These are phyloP conservation scores for Brassicogethes aeneus DNA, from an alignment of 2,888 invertebrate genomes.

Conservation along the genomic window DNA sequence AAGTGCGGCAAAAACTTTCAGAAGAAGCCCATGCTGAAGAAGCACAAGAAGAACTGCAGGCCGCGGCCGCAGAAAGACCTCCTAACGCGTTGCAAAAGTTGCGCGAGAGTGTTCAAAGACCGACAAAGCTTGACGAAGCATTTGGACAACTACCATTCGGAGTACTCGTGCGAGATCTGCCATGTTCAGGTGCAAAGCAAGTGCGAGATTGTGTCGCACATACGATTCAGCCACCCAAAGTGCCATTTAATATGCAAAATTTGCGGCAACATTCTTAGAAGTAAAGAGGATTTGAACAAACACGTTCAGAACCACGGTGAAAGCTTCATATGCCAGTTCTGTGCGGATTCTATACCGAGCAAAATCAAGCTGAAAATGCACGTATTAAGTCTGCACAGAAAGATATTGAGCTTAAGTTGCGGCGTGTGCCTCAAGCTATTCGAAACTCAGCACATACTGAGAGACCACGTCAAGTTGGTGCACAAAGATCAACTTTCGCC, in stretches of 20 bases:
- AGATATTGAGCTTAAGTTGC: constrained; percentile 48
- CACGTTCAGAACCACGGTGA: constrained; percentile 46
- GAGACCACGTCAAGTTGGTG: constrained; percentile 45
- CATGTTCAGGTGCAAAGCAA: constrained; percentile 46
- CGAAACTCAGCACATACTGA: constrained; percentile 47
- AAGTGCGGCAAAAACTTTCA: constrained; percentile 49
- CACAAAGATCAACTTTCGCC: constrained; percentile 44
- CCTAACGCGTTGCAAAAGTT: constrained; percentile 48
- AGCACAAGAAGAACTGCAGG: constrained; percentile 50
- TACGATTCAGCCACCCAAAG: constrained; percentile 46
- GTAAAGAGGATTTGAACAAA: constrained; percentile 43
- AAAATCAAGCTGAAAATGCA: constrained; percentile 52
- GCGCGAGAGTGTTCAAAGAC: constrained; percentile 49
- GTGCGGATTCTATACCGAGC: constrained; percentile 48
- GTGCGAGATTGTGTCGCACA: constrained; percentile 49
- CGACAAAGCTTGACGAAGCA: constrained; percentile 47
- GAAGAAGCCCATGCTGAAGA: constrained; percentile 46
- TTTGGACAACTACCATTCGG: constrained; percentile 46
- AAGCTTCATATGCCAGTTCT: constrained; percentile 49
- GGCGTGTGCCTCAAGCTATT: constrained; percentile 49
- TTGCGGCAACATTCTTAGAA: constrained; percentile 47
- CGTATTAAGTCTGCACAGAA: constrained; percentile 46
- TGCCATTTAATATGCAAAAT: constrained; percentile 45
- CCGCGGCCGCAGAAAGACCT: constrained; percentile 44
- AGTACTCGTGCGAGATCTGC: constrained; percentile 47